Conservation (phyloP, 2,797 vertebrate genomes). For the Brotula barbata region DNA sequence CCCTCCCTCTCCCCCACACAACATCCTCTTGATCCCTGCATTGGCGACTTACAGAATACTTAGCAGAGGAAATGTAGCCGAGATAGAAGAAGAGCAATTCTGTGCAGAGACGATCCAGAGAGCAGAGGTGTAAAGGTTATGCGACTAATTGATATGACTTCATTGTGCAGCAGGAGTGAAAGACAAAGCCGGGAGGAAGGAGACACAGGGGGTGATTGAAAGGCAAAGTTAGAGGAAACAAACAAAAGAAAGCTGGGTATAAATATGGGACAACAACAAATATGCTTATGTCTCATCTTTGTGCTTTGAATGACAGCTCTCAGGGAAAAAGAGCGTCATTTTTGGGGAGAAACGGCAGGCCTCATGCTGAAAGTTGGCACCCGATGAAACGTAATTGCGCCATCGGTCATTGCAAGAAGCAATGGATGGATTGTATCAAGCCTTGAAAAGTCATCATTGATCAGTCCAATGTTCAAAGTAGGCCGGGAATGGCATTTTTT, state of each 20-base stretch:
- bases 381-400: constrained; percentile 70
- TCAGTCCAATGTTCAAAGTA: constrained; percentile 57
- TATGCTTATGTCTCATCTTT: constrained; percentile 44
- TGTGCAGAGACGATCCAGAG: constrained; percentile 13
- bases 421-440: constrained; percentile 43
- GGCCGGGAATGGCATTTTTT: constrained; percentile 41
- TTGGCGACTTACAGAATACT: neutral
- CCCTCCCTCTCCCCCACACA: no score
- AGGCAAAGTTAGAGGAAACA: constrained; percentile 24
- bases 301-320: constrained; percentile 59
- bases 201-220: neutral
- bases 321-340: constrained; percentile 46
- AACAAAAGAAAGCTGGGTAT: constrained; percentile 29
- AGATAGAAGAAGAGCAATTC: neutral
- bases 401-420: constrained; percentile 59
- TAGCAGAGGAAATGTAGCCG: neutral
- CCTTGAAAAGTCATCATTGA: constrained; percentile 62
- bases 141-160: constrained; percentile 41
- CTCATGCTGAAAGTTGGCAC: constrained; percentile 58
- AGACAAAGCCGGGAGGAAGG: constrained; percentile 1
- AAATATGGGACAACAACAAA: constrained; percentile 15
- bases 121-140: constrained; percentile 34
- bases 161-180: neutral
- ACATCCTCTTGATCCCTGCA: neutral
- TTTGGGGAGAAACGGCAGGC: constrained; percentile 51